Base-by-base conservation (phyloP, 2,888 invertebrate genomes). In the Zaprionus obscuricornis region DNA sequence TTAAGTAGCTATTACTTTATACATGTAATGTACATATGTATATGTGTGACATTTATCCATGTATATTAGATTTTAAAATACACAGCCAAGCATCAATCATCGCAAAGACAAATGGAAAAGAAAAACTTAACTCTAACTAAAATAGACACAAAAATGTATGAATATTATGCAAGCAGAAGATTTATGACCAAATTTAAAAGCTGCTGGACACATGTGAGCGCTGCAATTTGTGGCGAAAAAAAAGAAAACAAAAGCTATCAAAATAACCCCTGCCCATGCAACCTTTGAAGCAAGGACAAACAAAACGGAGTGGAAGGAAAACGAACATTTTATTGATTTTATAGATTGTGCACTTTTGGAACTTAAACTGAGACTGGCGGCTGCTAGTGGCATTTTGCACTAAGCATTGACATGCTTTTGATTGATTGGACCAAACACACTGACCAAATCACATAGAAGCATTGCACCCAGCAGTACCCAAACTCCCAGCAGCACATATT, bases 321-420 rank as follows among this genome's bases (percentile, higher is more conserved):
- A 36, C 16, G 37, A 22, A 13, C 26, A 24, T 16, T 56, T 27
- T 55, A 79, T 83, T 42, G 79, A 68, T 79, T 79, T 68, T 63
- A 66, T 39, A 24, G 37, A 39, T 49, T n/a, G 4, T 42, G 49
- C 45, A 40, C n/a, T 45, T 14, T 31, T 36, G 8, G 10, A 40
- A 33, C 31, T 34, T n/a, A n/a, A n/a, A n/a, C n/a, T n/a, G 22
- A 22, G 5, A 22, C 22, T 18, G 31, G 34, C 37, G 17, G 45
- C 22, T 40, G 36, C 36, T 17, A 14, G 7, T 20, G 31, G 4
- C 10, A 18, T 24, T 22, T n/a, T 16, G 2, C 11, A 27, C 6
- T 13, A 10, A 4, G n/a, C 34, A 29, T 55, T 52, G 70, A 55
- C 59, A 54, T 39, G 57, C 43, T 16, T 34, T 54, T 77, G 78